Conservation (phyloP, 2,888 invertebrate genomes). For the Plemyria rubiginata region DNA sequence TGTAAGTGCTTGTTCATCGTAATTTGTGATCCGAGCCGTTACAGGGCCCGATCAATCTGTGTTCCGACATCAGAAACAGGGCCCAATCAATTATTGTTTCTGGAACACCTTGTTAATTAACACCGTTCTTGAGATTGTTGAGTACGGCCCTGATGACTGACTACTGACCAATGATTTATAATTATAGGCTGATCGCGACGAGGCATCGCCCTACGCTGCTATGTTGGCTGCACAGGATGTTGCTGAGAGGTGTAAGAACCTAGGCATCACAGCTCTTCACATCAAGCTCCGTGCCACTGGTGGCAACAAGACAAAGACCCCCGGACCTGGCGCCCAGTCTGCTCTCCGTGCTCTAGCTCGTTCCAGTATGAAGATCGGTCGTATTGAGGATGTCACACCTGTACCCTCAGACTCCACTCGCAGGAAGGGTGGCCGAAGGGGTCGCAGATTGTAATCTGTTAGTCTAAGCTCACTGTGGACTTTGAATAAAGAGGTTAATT, state of each 20-base stretch:
- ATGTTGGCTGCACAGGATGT: slow-evolving; percentile 99
- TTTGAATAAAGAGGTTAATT: slow-evolving; percentile 75
- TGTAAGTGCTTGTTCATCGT: slow-evolving; percentile 13
- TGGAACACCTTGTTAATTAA: background rate
- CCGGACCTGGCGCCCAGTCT: slow-evolving; percentile 99
- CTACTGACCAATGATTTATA: too few species aligned
- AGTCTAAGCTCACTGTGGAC: too few species aligned
- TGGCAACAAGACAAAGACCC: slow-evolving; percentile 99
- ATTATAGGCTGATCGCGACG: slow-evolving; percentile 99
- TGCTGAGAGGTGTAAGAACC: slow-evolving; percentile 92
- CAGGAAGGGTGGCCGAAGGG: slow-evolving; percentile 99
- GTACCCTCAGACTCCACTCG: slow-evolving; percentile 99
- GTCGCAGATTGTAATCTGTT: slow-evolving; percentile 96
- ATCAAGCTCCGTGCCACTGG: slow-evolving; percentile 99
- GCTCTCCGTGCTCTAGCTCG: slow-evolving; percentile 99
- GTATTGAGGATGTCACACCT: slow-evolving; percentile 99
- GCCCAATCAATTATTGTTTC: background rate
- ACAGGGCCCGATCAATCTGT: background rate
- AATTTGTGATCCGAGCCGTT: background rate
- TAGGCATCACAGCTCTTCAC: slow-evolving; percentile 99
- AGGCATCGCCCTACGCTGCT: slow-evolving; percentile 99
- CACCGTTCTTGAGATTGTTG: background rate
- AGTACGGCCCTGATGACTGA: too few species aligned
- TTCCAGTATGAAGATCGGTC: slow-evolving; percentile 99
- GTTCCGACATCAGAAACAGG: slow-evolving; percentile 2